Conservation (phyloP, 1,140 invertebrate genomes). For the Drosophila ficusphila region DNA sequence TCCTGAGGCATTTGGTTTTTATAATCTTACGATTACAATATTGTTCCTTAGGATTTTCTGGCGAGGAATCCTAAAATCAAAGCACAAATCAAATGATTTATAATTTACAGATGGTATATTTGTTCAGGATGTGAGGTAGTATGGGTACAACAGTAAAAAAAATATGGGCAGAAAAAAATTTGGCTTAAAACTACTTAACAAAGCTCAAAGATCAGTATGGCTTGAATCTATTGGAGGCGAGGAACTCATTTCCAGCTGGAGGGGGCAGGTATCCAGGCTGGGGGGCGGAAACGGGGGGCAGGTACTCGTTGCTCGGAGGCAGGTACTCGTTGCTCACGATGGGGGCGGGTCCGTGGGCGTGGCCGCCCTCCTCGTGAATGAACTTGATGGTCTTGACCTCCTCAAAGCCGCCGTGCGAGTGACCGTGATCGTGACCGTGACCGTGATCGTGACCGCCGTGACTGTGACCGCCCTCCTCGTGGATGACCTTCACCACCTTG, state of each 20-base stretch:
- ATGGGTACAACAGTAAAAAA: conserved; percentile 64
- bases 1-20: too few species aligned
- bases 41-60: too few species aligned
- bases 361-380: conserved; percentile 60
- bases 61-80: background rate
- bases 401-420: conserved; percentile 34
- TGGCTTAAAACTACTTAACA: conserved; percentile 74
- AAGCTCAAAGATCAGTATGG: conserved; percentile 47
- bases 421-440: conserved; percentile 25
- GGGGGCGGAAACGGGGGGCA: conserved; percentile 50
- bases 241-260: conserved; percentile 63
- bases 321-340: conserved; percentile 52
- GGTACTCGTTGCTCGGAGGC: conserved; percentile 55
- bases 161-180: conserved; percentile 58
- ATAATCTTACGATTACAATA: too few species aligned
- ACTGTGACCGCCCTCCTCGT: conserved; percentile 57
- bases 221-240: conserved; percentile 41
- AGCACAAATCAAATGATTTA: conserved; percentile 1
- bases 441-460: conserved; percentile 37
- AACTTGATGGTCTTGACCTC: conserved; percentile 71
- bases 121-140: conserved; percentile 13
- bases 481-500: conserved; percentile 75
- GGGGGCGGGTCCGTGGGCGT: conserved; percentile 24
- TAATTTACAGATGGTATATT: conserved; percentile 44
- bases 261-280: conserved; percentile 62